Evolutionary conservation across 2,888 invertebrate species (phyloP).

Genomic region (Caenorhabditis sinica): DNA sequence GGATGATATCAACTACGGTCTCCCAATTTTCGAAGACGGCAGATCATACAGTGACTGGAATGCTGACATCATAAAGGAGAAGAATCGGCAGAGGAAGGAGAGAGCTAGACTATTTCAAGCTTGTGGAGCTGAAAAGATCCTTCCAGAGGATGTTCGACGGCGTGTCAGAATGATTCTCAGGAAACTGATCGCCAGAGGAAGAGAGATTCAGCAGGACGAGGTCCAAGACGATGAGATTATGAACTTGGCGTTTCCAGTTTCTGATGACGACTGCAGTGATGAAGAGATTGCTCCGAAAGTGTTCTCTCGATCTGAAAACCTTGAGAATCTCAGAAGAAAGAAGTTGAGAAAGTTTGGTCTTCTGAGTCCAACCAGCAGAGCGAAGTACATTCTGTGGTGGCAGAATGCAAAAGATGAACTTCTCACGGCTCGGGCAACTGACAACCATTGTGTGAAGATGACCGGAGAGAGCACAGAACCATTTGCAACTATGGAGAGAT

Average conservation of each 20-base stretch:
- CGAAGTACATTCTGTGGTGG: slow-evolving; percentile 42
- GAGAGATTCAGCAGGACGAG: slow-evolving; percentile 28
- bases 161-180: slow-evolving; percentile 36
- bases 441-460: slow-evolving; percentile 37
- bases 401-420: slow-evolving; percentile 50
- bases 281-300: slow-evolving; percentile 22
- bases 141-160: slow-evolving; percentile 1
- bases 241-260: slow-evolving; percentile 41
- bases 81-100: slow-evolving; percentile 5
- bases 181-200: slow-evolving; percentile 36
- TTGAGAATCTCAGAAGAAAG: slow-evolving; percentile 3
- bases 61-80: slow-evolving; percentile 13
- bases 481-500: slow-evolving; percentile 25
- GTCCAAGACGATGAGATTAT: slow-evolving; percentile 18
- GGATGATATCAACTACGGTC: slow-evolving; percentile 15
- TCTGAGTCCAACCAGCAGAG: slow-evolving; percentile 6
- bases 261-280: slow-evolving; percentile 52
- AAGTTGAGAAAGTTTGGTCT: slow-evolving; percentile 22
- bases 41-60: slow-evolving; percentile 25
- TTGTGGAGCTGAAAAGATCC: background rate
- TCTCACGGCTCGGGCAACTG: slow-evolving; percentile 7
- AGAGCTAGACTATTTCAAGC: background rate
- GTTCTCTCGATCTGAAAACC: slow-evolving; percentile 15
- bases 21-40: slow-evolving; percentile 6
- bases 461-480: slow-evolving; percentile 34